These are phyloP conservation scores for Lamellibrachia satsuma DNA, from an alignment of 2,888 invertebrate species.

Conservation along the genomic window DNA sequence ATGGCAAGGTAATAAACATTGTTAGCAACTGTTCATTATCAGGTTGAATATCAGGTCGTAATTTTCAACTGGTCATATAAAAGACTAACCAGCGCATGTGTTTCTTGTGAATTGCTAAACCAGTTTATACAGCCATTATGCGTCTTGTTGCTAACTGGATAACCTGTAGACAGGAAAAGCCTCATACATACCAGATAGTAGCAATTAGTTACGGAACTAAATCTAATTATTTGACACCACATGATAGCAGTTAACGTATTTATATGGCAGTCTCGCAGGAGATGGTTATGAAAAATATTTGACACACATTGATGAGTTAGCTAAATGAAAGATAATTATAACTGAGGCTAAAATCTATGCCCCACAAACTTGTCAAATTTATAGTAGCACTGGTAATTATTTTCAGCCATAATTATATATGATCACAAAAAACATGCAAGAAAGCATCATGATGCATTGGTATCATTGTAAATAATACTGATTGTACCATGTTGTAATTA, in stretches of 20 bases:
- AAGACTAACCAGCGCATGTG: background rate
- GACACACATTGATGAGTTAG: background rate
- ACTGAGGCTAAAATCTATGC: background rate
- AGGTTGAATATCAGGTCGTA: background rate
- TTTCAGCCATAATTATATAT: background rate
- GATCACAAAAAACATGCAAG: background rate
- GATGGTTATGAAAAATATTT: background rate
- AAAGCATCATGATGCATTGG: background rate
- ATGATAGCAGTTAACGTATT: background rate
- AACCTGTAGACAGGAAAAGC: background rate
- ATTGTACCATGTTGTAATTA: background rate
- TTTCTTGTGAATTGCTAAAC: background rate
- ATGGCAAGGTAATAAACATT: background rate
- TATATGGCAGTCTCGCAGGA: too few species aligned
- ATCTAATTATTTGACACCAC: background rate
- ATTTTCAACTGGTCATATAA: background rate
- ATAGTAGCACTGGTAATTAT: background rate
- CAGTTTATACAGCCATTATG: background rate
- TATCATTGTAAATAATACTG: background rate
- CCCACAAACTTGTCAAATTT: background rate
- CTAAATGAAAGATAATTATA: background rate
- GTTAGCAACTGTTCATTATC: background rate
- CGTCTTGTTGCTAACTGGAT: background rate
- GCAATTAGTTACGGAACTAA: background rate
- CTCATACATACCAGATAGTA: too few species aligned